Evolutionary conservation across 2,888 invertebrate species (phyloP), one percentile per base, ranked within the genome.

Genomic region (Sthenelais limicola): DNA sequence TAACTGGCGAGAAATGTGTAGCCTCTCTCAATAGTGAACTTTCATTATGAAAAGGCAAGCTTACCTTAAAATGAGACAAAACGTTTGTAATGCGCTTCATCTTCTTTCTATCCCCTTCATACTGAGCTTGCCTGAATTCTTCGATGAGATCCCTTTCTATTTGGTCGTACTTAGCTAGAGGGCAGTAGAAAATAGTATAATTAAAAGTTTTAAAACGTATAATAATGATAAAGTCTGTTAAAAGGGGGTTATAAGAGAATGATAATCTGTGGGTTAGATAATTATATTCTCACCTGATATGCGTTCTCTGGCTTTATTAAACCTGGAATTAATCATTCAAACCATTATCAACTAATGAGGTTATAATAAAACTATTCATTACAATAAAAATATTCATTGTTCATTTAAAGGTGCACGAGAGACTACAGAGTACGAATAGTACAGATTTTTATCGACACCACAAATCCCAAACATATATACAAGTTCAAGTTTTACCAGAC

Each of bases 11-110:
- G n/a, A n/a, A n/a, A n/a, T n/a, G n/a, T n/a, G n/a, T n/a, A n/a
- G n/a, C n/a, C n/a, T n/a, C n/a, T n/a, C n/a, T n/a, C n/a, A n/a
- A n/a, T n/a, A n/a, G n/a, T n/a, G n/a, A n/a, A n/a, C n/a, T n/a
- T n/a, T n/a, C n/a, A n/a, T n/a, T n/a, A n/a, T n/a, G n/a, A n/a
- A n/a, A n/a, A n/a, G n/a, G n/a, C 43, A 26, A 7, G 70, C 72
- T 76, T 75, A 89, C 89, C 83, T 97, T 98, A 85, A 99, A 99
- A 84, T 98, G 95, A 0, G 95, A 94, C 82, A 99, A 90, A 58
- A 98, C 94, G 69, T 91, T 91, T 0, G 98, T 97, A 77, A 98
- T 92, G 82, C 95, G 94, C 83, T 94, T 96, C 98, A 99, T 98
- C 82, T 94, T 92, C 43, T 91, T 90, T 79, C 93, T 92, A 85